phyloP scores from a whole-genome alignment of 2,113 vertebrate genomes.

The Cyprinodon brontotheroides region DNA sequence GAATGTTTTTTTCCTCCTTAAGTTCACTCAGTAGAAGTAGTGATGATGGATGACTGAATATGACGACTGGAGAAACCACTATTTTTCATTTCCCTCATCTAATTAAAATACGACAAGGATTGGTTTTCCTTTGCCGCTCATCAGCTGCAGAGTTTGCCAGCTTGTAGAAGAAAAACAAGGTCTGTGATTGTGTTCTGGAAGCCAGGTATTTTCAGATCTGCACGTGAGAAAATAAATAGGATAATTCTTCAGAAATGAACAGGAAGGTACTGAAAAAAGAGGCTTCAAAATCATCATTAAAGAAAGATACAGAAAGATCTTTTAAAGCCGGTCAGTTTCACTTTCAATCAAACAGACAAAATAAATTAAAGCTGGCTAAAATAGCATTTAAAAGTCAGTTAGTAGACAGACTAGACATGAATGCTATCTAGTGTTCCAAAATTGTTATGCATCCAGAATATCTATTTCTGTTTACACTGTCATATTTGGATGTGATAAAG shows the following conservation, averaged over 20 bases:
- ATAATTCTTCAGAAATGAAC: conserved; percentile 19
- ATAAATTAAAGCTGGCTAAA: conserved; percentile 12
- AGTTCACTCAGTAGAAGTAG: conserved; percentile 44
- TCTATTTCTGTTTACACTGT: conserved; percentile 22
- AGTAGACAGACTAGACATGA: conserved; percentile 26
- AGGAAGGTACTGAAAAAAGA: not conserved
- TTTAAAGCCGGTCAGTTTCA: not conserved
- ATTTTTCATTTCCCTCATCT: conserved; percentile 57
- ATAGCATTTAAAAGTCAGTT: conserved; percentile 10
- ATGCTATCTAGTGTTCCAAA: conserved; percentile 15
- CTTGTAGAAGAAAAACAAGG: conserved; percentile 11
- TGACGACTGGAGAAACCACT: conserved; percentile 31
- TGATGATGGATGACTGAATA: conserved; percentile 63
- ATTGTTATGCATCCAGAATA: conserved; percentile 17
- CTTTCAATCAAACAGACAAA: conserved; percentile 10
- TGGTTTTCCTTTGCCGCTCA: conserved; percentile 25
- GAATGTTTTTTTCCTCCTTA: conserved; percentile 50
- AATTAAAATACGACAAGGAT: conserved; percentile 67
- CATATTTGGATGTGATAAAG: conserved; percentile 19
- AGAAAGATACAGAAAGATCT: not conserved
- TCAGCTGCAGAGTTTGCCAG: conserved; percentile 44
- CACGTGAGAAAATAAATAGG: conserved; percentile 35
- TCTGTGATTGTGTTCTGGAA: conserved; percentile 1
- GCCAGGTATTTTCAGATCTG: not conserved
- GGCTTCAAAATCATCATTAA: conserved; percentile 16